phyloP scores from a whole-genome alignment of 64 coral and sea anemone genomes.

The Porites lutea region DNA sequence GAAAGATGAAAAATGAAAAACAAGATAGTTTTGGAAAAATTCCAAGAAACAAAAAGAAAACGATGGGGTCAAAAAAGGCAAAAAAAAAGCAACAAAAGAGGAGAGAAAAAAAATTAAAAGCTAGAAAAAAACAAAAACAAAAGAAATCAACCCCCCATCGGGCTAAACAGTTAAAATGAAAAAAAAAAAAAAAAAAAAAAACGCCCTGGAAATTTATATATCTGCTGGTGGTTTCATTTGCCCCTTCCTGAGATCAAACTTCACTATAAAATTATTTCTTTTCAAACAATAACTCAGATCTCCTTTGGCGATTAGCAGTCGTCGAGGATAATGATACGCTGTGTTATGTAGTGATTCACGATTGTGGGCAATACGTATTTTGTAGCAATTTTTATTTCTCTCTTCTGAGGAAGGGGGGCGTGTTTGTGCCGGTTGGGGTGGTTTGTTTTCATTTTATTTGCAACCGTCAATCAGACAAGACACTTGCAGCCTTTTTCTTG shows the following conservation, averaged over 20 bases:
- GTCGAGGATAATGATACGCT: background rate
- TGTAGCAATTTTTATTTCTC: conserved; percentile 9
- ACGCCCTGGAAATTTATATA: background rate
- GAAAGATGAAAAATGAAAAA: background rate
- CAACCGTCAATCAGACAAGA: conserved; percentile 1
- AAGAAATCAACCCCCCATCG: background rate
- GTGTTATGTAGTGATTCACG: background rate
- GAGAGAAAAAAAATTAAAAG: background rate
- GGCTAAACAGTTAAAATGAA: background rate
- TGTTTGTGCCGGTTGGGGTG: conserved; percentile 24
- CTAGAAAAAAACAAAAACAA: background rate
- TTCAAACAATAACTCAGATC: background rate
- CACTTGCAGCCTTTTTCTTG: background rate
- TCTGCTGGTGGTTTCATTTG: conserved; percentile 34
- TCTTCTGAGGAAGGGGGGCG: conserved; percentile 13
- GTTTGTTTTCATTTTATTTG: conserved; percentile 41
- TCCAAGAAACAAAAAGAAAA: background rate
- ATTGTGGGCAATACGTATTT: conserved; percentile 18
- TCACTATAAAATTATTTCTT: background rate
- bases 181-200: background rate
- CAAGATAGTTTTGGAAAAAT: background rate
- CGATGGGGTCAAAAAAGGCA: background rate
- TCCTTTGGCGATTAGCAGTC: conserved; percentile 15
- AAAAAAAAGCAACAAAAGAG: background rate
- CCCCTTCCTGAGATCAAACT: conserved; percentile 41